Conservation (phyloP, 2,888 invertebrate species). For the Temnothorax rugatulus region DNA sequence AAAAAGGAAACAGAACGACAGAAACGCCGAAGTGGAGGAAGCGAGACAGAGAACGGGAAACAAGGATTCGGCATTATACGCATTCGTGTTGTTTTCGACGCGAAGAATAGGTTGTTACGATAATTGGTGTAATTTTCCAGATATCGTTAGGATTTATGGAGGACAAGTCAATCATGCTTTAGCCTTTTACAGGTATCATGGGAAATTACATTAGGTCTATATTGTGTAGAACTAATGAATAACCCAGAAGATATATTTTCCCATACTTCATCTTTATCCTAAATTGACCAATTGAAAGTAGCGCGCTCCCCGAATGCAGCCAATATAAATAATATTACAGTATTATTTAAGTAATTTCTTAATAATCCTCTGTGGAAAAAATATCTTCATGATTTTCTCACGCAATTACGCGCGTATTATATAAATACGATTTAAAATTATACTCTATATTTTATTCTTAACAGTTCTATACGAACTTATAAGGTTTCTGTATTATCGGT, state of each 20-base stretch:
- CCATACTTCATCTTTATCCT: neutral
- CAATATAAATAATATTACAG: neutral
- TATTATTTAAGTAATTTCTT: neutral
- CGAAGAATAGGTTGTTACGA: constrained; percentile 51
- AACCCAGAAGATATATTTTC: neutral
- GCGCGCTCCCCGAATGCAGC: too few relatives aligned
- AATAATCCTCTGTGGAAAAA: neutral
- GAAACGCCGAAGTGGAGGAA: neutral
- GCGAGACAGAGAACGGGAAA: neutral
- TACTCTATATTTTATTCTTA: neutral
- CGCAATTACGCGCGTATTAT: neutral
- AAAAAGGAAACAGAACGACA: neutral
- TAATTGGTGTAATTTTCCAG: constrained; percentile 64
- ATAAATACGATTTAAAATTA: neutral
- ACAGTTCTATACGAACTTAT: neutral
- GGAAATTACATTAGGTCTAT: neutral
- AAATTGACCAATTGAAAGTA: neutral
- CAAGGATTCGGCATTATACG: neutral
- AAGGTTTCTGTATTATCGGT: neutral
- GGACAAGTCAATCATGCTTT: neutral
- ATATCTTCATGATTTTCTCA: neutral
- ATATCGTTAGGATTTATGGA: constrained; percentile 41
- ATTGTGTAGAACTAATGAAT: neutral
- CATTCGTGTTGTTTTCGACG: constrained; percentile 30
- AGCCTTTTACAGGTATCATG: neutral